phyloP scores from a whole-genome alignment of 2,888 invertebrate genomes.

The Campoletis raptor region DNA sequence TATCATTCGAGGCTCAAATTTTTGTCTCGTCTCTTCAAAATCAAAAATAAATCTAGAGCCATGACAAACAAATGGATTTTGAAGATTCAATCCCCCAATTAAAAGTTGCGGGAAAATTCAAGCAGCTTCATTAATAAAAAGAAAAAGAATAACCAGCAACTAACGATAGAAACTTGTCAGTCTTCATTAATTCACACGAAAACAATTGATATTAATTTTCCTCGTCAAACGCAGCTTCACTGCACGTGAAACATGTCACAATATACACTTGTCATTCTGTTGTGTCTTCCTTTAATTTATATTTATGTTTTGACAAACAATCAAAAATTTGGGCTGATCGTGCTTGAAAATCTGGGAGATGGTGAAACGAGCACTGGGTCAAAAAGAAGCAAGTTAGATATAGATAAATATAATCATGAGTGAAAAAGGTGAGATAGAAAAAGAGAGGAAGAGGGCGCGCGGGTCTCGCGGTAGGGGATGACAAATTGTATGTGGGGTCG shows the following conservation, averaged over 20 bases:
- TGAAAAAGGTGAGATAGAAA: neutral
- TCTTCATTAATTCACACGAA: neutral
- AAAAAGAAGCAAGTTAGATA: neutral
- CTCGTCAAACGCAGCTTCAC: neutral
- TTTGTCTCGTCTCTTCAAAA: neutral
- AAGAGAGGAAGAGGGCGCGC: slow-evolving; percentile 25
- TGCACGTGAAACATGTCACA: neutral
- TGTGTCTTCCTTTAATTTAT: neutral
- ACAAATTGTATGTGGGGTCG: slow-evolving; percentile 74
- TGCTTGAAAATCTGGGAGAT: neutral
- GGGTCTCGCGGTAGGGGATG: slow-evolving; percentile 66
- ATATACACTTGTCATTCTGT: neutral
- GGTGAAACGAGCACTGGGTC: neutral
- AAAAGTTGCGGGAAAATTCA: neutral
- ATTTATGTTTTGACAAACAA: neutral
- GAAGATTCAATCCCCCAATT: neutral
- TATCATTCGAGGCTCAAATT: neutral
- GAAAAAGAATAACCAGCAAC: neutral
- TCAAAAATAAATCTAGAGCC: neutral
- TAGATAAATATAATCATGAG: neutral
- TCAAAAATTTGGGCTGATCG: neutral
- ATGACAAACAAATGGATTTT: neutral
- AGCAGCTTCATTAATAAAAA: neutral
- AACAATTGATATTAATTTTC: neutral
- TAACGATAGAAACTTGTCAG: neutral